Percentiles rank a stretch among this genome's conserved stretches.
Conservation (phyloP, 2,113 vertebrate genomes). For the Mustelus asterias region DNA sequence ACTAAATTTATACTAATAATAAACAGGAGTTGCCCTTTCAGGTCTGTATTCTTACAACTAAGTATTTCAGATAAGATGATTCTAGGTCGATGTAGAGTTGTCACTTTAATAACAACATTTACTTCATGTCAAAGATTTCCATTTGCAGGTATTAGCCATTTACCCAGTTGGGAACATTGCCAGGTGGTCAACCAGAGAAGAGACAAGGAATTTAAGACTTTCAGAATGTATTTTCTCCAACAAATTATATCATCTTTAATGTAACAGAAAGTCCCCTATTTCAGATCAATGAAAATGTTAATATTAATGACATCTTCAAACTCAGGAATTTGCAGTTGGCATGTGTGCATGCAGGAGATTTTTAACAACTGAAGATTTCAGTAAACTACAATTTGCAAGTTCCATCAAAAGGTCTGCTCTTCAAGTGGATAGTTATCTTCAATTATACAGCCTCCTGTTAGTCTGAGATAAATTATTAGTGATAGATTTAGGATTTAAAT, state of each 20-base stretch:
- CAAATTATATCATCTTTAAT: background rate
- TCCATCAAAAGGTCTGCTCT: background rate
- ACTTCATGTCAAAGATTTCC: background rate
- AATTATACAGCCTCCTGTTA: background rate
- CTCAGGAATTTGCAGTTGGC: background rate
- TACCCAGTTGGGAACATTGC: background rate
- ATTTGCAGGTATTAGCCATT: background rate
- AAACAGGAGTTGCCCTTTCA: background rate
- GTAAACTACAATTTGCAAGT: background rate
- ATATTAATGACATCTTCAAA: background rate
- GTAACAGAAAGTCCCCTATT: background rate
- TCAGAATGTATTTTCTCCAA: background rate
- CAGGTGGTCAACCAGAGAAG: background rate
- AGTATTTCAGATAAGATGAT: background rate
- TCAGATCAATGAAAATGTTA: background rate
- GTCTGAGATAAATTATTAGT: background rate
- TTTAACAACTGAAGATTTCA: background rate
- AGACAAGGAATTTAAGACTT: background rate
- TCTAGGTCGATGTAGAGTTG: background rate
- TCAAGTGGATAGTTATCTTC: background rate
- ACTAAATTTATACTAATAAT: background rate
- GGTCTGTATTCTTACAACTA: background rate
- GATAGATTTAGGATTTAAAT: background rate
- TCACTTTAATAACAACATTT: background rate
- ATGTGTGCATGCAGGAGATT: background rate